Evolutionary conservation across 2,113 vertebrate species (phyloP).

Genomic region (Willisornis vidua): DNA sequence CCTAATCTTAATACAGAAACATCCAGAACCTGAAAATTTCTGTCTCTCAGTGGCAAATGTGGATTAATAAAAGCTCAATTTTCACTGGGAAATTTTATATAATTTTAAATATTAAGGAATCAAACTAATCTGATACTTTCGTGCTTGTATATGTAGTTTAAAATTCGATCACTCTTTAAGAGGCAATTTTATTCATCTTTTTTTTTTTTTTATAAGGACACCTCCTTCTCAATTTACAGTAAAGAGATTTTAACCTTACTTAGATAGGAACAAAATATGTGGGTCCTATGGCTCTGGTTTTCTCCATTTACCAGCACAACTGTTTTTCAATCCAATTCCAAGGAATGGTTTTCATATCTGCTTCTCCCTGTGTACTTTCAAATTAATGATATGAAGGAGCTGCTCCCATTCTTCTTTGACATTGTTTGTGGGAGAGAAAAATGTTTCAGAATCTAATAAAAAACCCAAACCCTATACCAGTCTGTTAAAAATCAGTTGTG

Average conservation of each 20-base stretch:
- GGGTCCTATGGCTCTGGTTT: not conserved
- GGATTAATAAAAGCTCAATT: not conserved
- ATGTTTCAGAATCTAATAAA: not conserved
- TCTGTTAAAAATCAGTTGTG: rapidly evolving
- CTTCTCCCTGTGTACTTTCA: not conserved
- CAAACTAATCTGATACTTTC: not conserved
- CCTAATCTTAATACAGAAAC: not conserved
- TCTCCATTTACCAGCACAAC: not conserved
- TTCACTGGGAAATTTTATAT: not conserved
- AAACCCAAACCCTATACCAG: not conserved
- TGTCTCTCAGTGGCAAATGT: not conserved
- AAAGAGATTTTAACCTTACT: not conserved
- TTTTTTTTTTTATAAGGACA: not conserved
- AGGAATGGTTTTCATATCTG: rapidly evolving
- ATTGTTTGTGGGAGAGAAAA: not conserved
- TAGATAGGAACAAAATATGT: not conserved
- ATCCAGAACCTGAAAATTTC: not conserved
- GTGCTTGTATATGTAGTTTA: not conserved
- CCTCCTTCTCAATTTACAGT: not conserved
- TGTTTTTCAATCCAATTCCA: not conserved
- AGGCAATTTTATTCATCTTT: not conserved
- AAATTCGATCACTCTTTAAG: not conserved
- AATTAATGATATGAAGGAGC: not conserved
- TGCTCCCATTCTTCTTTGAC: not conserved
- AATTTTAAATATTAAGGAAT: not conserved